Evolutionary conservation across 2,888 invertebrate species (phyloP).

Genomic region (Cryptophagus acutangulus): DNA sequence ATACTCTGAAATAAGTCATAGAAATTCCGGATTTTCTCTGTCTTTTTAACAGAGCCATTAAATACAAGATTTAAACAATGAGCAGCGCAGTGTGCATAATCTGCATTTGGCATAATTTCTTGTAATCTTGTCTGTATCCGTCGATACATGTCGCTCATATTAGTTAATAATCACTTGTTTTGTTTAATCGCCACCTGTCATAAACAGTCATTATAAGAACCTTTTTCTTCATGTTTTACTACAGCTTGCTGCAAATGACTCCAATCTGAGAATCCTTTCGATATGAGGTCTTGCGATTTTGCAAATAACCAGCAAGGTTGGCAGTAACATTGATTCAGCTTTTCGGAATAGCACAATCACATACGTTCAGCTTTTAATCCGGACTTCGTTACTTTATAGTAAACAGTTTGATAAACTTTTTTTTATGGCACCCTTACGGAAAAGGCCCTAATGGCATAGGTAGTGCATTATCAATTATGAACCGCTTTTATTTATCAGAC

Average conservation of each 20-base stretch:
- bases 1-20: conserved; percentile 9
- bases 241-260: conserved; percentile 7
- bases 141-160: conserved; percentile 16
- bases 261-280: conserved; percentile 7
- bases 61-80: conserved; percentile 18
- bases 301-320: conserved; percentile 11
- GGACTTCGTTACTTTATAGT: background rate
- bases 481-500: background rate
- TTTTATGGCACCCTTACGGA: background rate
- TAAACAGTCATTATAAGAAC: conserved; percentile 8
- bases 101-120: conserved; percentile 8
- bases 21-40: conserved; percentile 13
- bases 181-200: conserved; percentile 8
- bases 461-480: too few relatives aligned
- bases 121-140: conserved; percentile 12
- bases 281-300: conserved; percentile 1
- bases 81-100: conserved; percentile 16
- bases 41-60: conserved; percentile 10
- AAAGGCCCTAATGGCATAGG: background rate
- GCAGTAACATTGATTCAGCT: background rate
- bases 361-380: background rate
- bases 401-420: background rate
- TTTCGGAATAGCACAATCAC: background rate
- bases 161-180: conserved; percentile 10
- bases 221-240: conserved; percentile 8